Base-by-base conservation (phyloP, 1,140 invertebrate species). In the Vanessa tameamea region DNA sequence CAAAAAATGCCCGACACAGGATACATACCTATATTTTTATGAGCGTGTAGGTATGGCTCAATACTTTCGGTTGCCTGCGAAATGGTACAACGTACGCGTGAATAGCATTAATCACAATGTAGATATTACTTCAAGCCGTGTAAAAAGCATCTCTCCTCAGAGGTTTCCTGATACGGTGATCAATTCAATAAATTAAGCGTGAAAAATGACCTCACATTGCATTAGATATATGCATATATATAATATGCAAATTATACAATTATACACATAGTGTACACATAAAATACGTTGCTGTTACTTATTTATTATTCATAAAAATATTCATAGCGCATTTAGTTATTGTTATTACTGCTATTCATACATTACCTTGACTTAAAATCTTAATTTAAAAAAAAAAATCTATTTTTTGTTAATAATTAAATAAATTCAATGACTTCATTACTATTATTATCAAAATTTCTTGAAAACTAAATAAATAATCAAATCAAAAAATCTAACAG, bases 141-240 rank as follows among this genome's bases (percentile, higher is more conserved):
- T n/a, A 57, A 57, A 57, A 57, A 57, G 16, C 20, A 57, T 37
- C 57, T n/a, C 13, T 14, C 31, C 13, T 61, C 26, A 61, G 26
- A 23, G n/a, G 53, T 2, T 26, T 61, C 9, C 23, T 61, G 57
- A 61, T 37, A 61, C 57, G 57, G 31, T 37, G 57, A 61, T 61
- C 57, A 37, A 61, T 61, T 61, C 57, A 61, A 26, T 61, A 37
- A 61, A 61, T 61, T 15, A 61, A 61, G 57, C 57, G 57, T 61
- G 57, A 61, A 61, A 16, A 37, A 51, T 51, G n/a, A 51, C 13
- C 26, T 6, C 48, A 51, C n/a, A n/a, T 61, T 61, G 31, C 31
- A 61, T 61, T n/a, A 31, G 26, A 61, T n/a, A 13, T n/a, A n/a
- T n/a, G n/a, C n/a, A n/a, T n/a, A n/a, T n/a, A n/a, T 59, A 31